Conservation (phyloP, 2,113 vertebrate genomes). For the Neogobius melanostomus region DNA sequence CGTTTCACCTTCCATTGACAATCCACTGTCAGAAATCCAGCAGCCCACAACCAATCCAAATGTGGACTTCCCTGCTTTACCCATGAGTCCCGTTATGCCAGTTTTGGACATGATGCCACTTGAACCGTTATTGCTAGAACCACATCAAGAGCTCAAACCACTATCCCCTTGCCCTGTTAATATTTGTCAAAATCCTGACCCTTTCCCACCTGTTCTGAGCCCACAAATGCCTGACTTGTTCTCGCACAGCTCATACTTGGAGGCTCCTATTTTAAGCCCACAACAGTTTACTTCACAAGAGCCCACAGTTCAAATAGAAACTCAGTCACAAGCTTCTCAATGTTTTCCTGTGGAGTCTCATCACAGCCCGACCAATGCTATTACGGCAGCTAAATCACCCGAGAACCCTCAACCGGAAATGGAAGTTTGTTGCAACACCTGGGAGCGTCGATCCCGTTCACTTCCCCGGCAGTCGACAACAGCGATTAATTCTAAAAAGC, state of each 20-base stretch:
- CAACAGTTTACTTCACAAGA: constrained; percentile 29
- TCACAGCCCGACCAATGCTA: neutral
- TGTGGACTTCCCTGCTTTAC: constrained; percentile 1
- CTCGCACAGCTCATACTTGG: constrained; percentile 25
- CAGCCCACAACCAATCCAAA: constrained; percentile 12
- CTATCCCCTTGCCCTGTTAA: neutral
- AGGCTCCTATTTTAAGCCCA: constrained; percentile 62
- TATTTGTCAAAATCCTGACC: constrained; percentile 19
- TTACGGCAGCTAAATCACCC: neutral
- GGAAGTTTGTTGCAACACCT: neutral
- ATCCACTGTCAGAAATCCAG: constrained; percentile 15
- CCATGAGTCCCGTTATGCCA: constrained; percentile 36
- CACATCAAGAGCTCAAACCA: constrained; percentile 12
- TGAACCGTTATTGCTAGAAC: neutral
- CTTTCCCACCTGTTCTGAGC: constrained; percentile 65
- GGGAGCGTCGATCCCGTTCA: constrained; percentile 23
- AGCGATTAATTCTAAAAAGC: constrained; percentile 57
- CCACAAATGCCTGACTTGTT: constrained; percentile 52
- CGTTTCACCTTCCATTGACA: neutral
- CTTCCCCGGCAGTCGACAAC: constrained; percentile 10
- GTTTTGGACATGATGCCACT: constrained; percentile 31
- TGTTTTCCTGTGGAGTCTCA: neutral
- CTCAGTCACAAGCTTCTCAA: neutral
- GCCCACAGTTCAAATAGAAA: constrained; percentile 15
- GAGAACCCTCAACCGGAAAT: neutral